These are phyloP conservation scores for Muschampia plurimacula DNA, from an alignment of 2,888 invertebrate species.

Conservation along the genomic window DNA sequence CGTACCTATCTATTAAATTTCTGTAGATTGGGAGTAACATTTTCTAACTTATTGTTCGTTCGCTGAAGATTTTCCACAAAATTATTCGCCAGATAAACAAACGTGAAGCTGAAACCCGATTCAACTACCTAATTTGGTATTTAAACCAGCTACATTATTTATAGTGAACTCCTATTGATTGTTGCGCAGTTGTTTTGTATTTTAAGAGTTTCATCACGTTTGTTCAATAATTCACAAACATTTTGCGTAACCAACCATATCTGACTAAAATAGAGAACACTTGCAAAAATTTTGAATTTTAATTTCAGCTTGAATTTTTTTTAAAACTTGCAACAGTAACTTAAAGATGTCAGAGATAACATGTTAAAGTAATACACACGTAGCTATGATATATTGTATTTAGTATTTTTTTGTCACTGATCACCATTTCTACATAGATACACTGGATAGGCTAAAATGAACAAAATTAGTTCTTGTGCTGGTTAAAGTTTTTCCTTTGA, in stretches of 20 bases:
- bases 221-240: constrained; percentile 57
- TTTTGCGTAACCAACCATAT: constrained; percentile 45
- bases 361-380: too few species aligned
- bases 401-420: too few species aligned
- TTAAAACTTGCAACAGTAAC: not conserved
- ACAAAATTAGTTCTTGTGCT: too few species aligned
- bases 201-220: constrained; percentile 55
- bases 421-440: too few species aligned
- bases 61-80: not conserved
- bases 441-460: too few species aligned
- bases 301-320: not conserved
- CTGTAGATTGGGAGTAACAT: not conserved
- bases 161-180: constrained; percentile 48
- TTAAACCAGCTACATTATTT: constrained; percentile 66
- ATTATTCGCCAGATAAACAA: constrained; percentile 25
- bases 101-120: constrained; percentile 57
- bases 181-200: constrained; percentile 62
- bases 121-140: constrained; percentile 67
- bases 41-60: not conserved
- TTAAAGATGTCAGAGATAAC: too few species aligned
- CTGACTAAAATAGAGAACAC: constrained; percentile 18
- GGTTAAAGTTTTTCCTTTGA: too few species aligned
- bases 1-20: not conserved
- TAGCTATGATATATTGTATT: too few species aligned
- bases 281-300: constrained; percentile 18